Percentiles rank a stretch among this genome's conserved stretches.
phyloP scores from a whole-genome alignment of 2,888 invertebrate genomes.

The Drosophila peninsularis region DNA sequence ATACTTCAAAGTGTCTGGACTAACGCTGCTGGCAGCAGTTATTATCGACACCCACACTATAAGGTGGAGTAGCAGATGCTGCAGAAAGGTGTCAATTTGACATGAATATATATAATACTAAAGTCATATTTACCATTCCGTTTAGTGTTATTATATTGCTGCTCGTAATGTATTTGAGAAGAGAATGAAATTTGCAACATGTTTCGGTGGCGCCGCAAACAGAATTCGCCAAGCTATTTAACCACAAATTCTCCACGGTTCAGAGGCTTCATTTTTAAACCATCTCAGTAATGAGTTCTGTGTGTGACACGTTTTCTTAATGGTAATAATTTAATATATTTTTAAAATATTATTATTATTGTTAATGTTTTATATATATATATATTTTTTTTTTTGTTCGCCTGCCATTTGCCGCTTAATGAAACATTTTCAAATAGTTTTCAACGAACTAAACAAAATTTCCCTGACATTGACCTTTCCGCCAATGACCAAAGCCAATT shows the following conservation, averaged over 20 bases:
- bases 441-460: slow-evolving; percentile 6
- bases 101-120: too few relatives aligned
- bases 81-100: too few relatives aligned
- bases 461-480: slow-evolving; percentile 50
- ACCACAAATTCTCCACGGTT: not conserved
- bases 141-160: not conserved
- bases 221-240: slow-evolving; percentile 3
- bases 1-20: not conserved
- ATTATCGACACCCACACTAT: not conserved
- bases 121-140: slow-evolving; percentile 13
- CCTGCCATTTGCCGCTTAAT: not conserved
- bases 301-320: not conserved
- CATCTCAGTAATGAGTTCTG: not conserved
- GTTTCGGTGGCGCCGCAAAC: not conserved
- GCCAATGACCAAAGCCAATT: slow-evolving; percentile 12
- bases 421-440: not conserved
- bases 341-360: not conserved
- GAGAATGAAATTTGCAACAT: not conserved
- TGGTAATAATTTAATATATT: not conserved
- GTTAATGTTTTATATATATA: too few relatives aligned
- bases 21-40: not conserved
- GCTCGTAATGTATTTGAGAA: not conserved
- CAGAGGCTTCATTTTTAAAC: not conserved
- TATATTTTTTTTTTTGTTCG: too few relatives aligned
- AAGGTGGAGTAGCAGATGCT: slow-evolving; percentile 10